Evolutionary conservation across 1,140 invertebrate genomes (phyloP).

Genomic region (Ostrea edulis): DNA sequence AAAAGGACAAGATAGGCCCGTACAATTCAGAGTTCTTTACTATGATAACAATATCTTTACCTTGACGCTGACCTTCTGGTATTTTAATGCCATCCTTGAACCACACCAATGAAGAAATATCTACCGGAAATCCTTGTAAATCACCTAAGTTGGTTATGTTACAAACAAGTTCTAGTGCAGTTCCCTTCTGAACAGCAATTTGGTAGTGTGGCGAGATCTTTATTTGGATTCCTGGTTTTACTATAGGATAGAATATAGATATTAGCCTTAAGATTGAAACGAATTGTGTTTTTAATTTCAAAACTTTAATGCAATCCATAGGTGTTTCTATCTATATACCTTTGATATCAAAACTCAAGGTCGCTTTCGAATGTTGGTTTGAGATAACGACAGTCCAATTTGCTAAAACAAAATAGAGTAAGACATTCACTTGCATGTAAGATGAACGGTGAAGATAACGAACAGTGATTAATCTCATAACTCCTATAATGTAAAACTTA

Average conservation of each 20-base stretch:
- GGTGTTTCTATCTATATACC: background rate
- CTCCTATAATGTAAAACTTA: no score
- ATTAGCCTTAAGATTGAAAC: no score
- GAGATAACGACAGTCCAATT: background rate
- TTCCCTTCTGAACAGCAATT: background rate
- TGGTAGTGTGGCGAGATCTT: background rate
- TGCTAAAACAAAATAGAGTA: background rate
- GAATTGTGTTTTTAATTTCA: background rate
- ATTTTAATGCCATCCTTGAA: background rate
- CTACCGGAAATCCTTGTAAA: background rate
- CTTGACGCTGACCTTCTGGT: background rate
- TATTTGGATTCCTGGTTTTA: background rate
- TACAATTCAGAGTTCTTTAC: background rate
- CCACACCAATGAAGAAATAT: background rate
- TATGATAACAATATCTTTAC: background rate
- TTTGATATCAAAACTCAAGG: background rate
- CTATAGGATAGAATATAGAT: background rate
- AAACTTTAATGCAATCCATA: background rate
- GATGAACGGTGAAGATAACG: no score
- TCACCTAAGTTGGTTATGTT: constrained; percentile 3
- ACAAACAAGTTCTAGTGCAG: background rate
- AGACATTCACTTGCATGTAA: no score
- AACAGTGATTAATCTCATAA: no score
- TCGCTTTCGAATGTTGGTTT: background rate
- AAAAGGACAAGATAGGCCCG: background rate